These are phyloP conservation scores for Melanaphis sacchari DNA, from an alignment of 1,140 invertebrate genomes.

Conservation along the genomic window DNA sequence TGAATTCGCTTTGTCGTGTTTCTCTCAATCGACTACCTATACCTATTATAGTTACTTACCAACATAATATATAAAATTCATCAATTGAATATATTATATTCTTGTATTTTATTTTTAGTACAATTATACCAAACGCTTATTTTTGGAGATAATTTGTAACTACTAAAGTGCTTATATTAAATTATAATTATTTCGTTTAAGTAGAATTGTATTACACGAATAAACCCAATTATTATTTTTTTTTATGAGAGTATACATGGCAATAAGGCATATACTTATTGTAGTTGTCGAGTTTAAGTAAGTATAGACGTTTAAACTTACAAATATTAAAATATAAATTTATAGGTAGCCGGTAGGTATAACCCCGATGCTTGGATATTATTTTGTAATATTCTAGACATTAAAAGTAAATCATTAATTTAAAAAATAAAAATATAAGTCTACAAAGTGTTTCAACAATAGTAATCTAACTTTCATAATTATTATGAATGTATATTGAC, in stretches of 20 bases:
- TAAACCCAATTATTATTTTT: no score
- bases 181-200: not conserved
- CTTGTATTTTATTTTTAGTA: not conserved
- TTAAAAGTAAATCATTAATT: not conserved
- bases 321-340: not conserved
- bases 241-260: not conserved
- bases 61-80: not conserved
- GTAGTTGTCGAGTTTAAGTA: not conserved
- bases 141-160: not conserved
- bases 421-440: not conserved
- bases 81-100: not conserved
- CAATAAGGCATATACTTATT: not conserved
- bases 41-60: not conserved
- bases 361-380: not conserved
- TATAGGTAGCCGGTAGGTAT: no score
- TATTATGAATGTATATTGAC: not conserved
- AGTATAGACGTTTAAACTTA: not conserved
- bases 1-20: not conserved
- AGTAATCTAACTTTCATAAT: not conserved
- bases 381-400: not conserved
- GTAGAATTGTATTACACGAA: not conserved
- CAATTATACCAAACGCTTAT: not conserved
- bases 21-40: not conserved
- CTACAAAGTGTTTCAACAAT: not conserved
- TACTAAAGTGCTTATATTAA: not conserved